phyloP scores from a whole-genome alignment of 2,888 invertebrate genomes.

The Phytoseiulus persimilis region DNA sequence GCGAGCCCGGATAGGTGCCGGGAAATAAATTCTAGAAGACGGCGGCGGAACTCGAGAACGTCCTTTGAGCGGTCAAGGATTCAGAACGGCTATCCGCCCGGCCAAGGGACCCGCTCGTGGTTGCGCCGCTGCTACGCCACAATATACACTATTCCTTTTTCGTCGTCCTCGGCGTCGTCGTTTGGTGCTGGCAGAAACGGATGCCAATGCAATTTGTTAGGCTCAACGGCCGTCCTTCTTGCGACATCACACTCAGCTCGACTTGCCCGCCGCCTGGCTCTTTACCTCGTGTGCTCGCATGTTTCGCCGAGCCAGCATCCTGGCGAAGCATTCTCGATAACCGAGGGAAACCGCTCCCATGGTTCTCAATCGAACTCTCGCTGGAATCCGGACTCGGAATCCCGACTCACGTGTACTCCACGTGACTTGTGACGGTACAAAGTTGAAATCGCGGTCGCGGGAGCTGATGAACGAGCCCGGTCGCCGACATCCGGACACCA shows the following conservation, averaged over 20 bases:
- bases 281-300: neutral
- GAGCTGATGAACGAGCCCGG: neutral
- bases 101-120: neutral
- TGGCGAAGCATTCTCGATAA: neutral
- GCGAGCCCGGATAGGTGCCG: too few relatives aligned
- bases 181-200: neutral
- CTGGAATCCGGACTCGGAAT: too few relatives aligned
- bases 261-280: neutral
- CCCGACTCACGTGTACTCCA: too few relatives aligned
- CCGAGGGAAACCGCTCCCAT: neutral
- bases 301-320: neutral
- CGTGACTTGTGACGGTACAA: too few relatives aligned
- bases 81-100: neutral
- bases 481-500: neutral
- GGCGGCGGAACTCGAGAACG: neutral
- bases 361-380: neutral
- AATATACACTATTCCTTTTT: neutral
- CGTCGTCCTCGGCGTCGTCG: neutral
- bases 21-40: too few relatives aligned
- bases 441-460: neutral
- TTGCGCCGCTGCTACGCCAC: neutral
- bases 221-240: neutral
- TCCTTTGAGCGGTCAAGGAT: neutral
- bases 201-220: conserved; percentile 5
- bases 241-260: neutral